Base-by-base conservation (phyloP, 2,797 vertebrate species). In the Aulostomus chinensis region DNA sequence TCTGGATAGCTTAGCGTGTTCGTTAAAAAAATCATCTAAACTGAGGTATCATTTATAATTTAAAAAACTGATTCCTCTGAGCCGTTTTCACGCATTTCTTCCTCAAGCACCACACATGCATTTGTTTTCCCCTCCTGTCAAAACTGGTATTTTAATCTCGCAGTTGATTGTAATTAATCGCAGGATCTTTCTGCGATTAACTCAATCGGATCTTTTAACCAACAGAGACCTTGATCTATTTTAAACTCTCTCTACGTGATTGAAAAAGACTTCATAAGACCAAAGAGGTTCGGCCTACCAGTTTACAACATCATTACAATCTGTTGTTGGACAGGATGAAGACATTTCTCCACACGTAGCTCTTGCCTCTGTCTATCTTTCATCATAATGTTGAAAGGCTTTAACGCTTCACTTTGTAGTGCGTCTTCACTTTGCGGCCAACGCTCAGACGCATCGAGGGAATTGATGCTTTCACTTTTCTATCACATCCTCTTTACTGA, bases 351-450 rank as follows among this genome's bases (percentile, higher is more conserved):
- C 9, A 2, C 35, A 31, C 31, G 4, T 31, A 37, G 66, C 42
- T 41, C 42, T 18, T 22, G 85, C 86, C 47, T 37, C 39, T 43
- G 31, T 90, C 58, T 85, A 69, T 86, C 89, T 84, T 87, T 83
- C 87, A 78, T 89, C 83, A 18, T 90, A 58, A 77, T 82, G 64
- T 84, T 80, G 73, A 86, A 74, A 86, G 83, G 71, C 84, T 91
- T 88, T 91, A 89, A 91, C 83, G 85, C 81, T 63, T 26, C 60
- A 83, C 89, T 93, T 92, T 88, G 84, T 85, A 80, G 87, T 83
- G 79, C 84, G 87, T 89, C 91, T 91, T 86, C 73, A 69, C 90
- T 91, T n/a, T 90, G 70, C 74, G 77, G 89, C 68, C 63, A 73
- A 85, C 12, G 70, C 61, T 76, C 79, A 72, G 71, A 78, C 71